These are phyloP conservation scores for Pardosa pseudoannulata DNA, from an alignment of 2,888 invertebrate genomes.

Conservation along the genomic window DNA sequence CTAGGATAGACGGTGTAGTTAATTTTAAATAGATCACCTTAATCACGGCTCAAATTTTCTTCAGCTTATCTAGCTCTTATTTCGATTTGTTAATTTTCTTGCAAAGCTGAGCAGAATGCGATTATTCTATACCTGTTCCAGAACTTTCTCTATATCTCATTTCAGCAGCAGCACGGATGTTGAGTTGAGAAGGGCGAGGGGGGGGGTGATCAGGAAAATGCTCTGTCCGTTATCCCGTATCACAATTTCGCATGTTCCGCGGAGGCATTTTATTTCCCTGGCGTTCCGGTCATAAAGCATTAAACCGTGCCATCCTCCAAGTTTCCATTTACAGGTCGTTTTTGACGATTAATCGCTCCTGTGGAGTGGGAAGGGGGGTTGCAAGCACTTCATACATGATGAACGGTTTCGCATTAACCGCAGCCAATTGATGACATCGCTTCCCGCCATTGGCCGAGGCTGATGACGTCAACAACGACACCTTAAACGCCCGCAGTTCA, in stretches of 20 bases:
- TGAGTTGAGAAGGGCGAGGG: no score
- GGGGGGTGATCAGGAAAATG: neutral
- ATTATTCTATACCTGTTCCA: no score
- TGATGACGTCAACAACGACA: slow-evolving; percentile 41
- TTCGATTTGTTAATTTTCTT: no score
- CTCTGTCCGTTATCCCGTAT: neutral
- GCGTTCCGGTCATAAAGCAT: neutral
- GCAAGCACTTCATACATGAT: slow-evolving; percentile 7
- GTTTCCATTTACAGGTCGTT: neutral
- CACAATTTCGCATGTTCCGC: neutral
- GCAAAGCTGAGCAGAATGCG: no score
- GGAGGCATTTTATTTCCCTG: neutral
- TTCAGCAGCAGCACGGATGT: no score
- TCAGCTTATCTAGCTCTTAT: no score
- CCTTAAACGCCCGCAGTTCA: slow-evolving; percentile 35
- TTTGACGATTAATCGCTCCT: neutral
- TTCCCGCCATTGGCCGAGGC: slow-evolving; percentile 33
- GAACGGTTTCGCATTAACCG: slow-evolving; percentile 28
- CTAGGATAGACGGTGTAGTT: no score
- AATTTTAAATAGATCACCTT: no score
- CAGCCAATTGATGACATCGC: slow-evolving; percentile 32
- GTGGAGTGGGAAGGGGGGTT: no score
- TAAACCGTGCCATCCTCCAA: neutral
- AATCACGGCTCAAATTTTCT: no score
- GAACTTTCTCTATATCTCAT: no score